Conservation (phyloP, 2,888 invertebrate genomes). For the Scaptomyza tumidula region DNA sequence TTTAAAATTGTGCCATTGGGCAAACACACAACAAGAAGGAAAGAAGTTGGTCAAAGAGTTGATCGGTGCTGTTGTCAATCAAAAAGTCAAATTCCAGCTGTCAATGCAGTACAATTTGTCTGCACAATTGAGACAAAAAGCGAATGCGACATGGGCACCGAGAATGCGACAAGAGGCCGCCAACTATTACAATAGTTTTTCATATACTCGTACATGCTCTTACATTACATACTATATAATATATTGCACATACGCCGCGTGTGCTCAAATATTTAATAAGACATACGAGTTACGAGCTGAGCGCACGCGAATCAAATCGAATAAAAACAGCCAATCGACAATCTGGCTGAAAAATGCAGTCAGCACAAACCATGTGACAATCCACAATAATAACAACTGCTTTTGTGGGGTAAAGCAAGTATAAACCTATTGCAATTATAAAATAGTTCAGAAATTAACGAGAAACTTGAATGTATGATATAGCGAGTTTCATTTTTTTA, state of each 20-base stretch:
- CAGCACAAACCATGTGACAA: constrained; percentile 28
- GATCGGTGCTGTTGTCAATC: constrained; percentile 73
- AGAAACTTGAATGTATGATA: constrained; percentile 7
- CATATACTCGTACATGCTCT: neutral
- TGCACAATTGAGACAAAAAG: constrained; percentile 74
- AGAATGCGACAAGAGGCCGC: constrained; percentile 44
- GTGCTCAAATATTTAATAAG: constrained; percentile 51
- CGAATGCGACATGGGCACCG: constrained; percentile 71
- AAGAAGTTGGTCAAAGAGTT: constrained; percentile 46
- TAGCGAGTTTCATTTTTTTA: constrained; percentile 1
- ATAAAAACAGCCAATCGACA: constrained; percentile 20
- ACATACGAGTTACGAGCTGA: constrained; percentile 33
- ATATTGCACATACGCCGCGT: constrained; percentile 70
- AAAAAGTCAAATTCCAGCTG: constrained; percentile 78
- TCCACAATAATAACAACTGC: constrained; percentile 21
- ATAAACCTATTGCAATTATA: constrained; percentile 32
- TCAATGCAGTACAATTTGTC: constrained; percentile 75
- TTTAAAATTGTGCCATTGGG: constrained; percentile 52
- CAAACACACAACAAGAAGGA: constrained; percentile 40
- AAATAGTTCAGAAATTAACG: constrained; percentile 7
- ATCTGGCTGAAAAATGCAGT: constrained; percentile 42
- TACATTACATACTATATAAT: neutral
- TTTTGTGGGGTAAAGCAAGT: constrained; percentile 6
- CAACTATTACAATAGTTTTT: constrained; percentile 22
- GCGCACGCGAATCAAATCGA: constrained; percentile 41